phyloP scores from a whole-genome alignment of 1,140 invertebrate genomes.

The Drosophila nebulosa region DNA sequence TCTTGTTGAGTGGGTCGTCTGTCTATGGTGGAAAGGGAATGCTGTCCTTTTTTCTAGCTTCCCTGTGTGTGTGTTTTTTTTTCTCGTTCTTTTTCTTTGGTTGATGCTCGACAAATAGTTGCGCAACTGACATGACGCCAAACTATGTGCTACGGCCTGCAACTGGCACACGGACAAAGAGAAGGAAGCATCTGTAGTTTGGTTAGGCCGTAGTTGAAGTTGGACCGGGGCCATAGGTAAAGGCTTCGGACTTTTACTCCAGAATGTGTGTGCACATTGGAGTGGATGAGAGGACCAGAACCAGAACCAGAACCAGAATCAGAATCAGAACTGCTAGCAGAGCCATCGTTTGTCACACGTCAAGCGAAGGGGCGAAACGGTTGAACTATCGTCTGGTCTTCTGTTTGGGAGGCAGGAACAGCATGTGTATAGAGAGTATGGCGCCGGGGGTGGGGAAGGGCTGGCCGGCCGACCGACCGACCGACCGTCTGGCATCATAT shows the following conservation, averaged over 20 bases:
- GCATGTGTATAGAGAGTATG: too few relatives aligned
- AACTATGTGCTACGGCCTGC: slow-evolving; percentile 44
- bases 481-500: slow-evolving; percentile 6
- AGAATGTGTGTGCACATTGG: slow-evolving; percentile 32
- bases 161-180: slow-evolving; percentile 41
- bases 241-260: slow-evolving; percentile 30
- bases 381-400: background rate
- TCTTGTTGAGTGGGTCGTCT: background rate
- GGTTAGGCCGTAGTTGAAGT: slow-evolving; percentile 14
- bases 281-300: slow-evolving; percentile 30
- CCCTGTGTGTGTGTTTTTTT: background rate
- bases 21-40: background rate
- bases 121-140: slow-evolving; percentile 65
- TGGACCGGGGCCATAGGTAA: background rate
- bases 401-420: background rate
- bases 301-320: background rate
- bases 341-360: slow-evolving; percentile 64
- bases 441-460: too few relatives aligned
- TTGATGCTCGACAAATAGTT: slow-evolving; percentile 64
- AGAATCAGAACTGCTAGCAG: background rate
- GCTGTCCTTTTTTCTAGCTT: background rate
- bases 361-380: slow-evolving; percentile 1
- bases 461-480: too few relatives aligned
- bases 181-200: slow-evolving; percentile 3
- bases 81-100: slow-evolving; percentile 20